Base-by-base conservation (phyloP, 2,113 vertebrate genomes). In the Mungos mungo region DNA sequence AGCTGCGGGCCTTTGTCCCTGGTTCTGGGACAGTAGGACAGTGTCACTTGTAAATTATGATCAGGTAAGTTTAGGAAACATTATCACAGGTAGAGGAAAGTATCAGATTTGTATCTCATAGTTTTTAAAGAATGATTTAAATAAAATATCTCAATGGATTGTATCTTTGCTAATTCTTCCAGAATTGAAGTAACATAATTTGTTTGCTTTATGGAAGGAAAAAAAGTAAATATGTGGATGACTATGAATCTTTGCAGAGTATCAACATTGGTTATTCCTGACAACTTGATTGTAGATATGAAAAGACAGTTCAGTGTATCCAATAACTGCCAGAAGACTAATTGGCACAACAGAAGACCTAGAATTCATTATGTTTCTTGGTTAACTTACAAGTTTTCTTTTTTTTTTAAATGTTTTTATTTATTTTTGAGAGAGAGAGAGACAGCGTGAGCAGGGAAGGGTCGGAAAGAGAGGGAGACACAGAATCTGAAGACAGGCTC, bases 31-130 rank as follows among this genome's bases (percentile, higher is more conserved):
- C 6, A 85, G 3, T 33, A 69, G 38, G 57, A 88, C 29, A 95
- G 77, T 84, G 38, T 27, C 83, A 35, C 4, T 71, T 92, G n/a
- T 69, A 74, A 85, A 47, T 88, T 82, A 65, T 79, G 29, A 41
- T 29, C 47, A 38, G 31, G 19, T 69, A 88, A 57, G 38, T 92
- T 92, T 90, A 93, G 81, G 79, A 93, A 65, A 82, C 14, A 19
- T 69, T 92, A 13, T 35, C 80, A 35, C 33, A 71, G n/a, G 25
- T 86, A 71, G 57, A 95, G n/a, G 74, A 88, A 88, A 69, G 50
- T 80, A 77, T 90, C 60, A 57, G 4, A 57, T 69, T 94, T 90
- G 72, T 74, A 50, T 93, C 90, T 96, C 74, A 69, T 89, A 72
- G 38, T 86, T 11, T 80, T 93, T 85, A 77, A 93, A 80, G 16